Evolutionary conservation across 64 coral and sea anemone genomes (phyloP).

Genomic region (Hydrozoanthus tunicans): DNA sequence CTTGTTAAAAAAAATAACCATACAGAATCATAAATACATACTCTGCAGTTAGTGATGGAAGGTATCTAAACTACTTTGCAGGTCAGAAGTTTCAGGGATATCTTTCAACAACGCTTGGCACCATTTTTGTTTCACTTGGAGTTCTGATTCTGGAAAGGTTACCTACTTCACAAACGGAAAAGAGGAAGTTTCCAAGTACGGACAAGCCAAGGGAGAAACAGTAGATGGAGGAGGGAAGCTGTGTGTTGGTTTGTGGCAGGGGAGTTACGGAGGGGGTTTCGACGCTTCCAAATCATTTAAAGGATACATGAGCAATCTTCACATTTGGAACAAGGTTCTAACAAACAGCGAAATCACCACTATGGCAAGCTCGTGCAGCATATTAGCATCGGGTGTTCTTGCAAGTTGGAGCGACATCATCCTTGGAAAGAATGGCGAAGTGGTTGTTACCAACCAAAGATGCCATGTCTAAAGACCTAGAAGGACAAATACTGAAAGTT

Average conservation of each 20-base stretch:
- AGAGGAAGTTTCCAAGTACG: background rate
- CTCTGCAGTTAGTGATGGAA: background rate
- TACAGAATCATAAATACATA: too few species aligned
- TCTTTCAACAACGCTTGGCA: slow-evolving; percentile 17
- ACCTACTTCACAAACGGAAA: background rate
- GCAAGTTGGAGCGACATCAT: background rate
- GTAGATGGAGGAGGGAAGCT: background rate
- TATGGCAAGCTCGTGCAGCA: background rate
- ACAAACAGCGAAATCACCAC: background rate
- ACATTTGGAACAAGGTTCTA: background rate
- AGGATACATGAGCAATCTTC: background rate
- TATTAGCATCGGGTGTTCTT: background rate
- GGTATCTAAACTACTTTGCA: background rate
- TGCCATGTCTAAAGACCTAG: background rate
- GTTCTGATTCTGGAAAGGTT: background rate
- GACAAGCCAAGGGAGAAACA: background rate
- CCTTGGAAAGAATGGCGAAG: background rate
- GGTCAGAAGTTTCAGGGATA: slow-evolving; percentile 1
- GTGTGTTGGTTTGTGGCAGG: slow-evolving; percentile 3
- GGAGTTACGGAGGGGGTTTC: slow-evolving; percentile 11
- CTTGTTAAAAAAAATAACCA: too few species aligned
- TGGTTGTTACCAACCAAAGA: background rate
- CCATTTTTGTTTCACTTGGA: slow-evolving; percentile 35
- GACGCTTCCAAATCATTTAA: background rate
- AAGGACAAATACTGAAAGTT: too few species aligned